Base-by-base conservation (phyloP, 2,797 vertebrate species). In the Carcharodon carcharias region DNA sequence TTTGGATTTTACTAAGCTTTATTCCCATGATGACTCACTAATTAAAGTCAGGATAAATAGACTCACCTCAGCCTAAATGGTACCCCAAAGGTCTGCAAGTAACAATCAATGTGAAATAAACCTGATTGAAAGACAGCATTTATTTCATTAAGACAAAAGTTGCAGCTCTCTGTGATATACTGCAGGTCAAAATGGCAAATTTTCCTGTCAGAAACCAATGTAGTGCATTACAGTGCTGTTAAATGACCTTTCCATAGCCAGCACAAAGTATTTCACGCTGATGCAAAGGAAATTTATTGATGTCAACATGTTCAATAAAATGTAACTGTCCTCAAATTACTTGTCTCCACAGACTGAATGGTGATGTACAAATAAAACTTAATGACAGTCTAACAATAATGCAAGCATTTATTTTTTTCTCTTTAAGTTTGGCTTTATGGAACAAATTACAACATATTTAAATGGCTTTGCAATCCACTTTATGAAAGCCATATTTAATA, bases 101-200 rank as follows among this genome's bases (percentile, higher is more conserved):
- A 58, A 14, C 16, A 12, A 14, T 21, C 45, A 50, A 18, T 77
- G 12, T 95, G 18, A 54, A 77, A 73, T 77, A 71, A 5, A 77
- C 31, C 45, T 58, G 69, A n/a, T 95, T 73, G 69, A 56, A 95
- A 77, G 45, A 73, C 31, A 31, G 94, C 5, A 0, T 14, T 77
- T 95, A 77, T 31, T 56, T 58, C 67, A 95, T 77, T 56, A 71
- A 50, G 69, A 77, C 67, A 77, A 50, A 28, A 77, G 94, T 54
- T 31, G 12, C 69, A 77, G 28, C 69, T 56, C 50, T 31, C 50
- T 35, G 50, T 31, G 94, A 95, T 73, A 77, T n/a, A 77, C 18
- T 77, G 54, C 94, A 95, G 94, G 50, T 95, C 50, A 95, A 58
- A n/a, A 21, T 95, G 94, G 45, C 94, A 95, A 56, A 16, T 77